Evolutionary conservation across 2,888 invertebrate genomes (phyloP).

Genomic region (Heliconius cydno): DNA sequence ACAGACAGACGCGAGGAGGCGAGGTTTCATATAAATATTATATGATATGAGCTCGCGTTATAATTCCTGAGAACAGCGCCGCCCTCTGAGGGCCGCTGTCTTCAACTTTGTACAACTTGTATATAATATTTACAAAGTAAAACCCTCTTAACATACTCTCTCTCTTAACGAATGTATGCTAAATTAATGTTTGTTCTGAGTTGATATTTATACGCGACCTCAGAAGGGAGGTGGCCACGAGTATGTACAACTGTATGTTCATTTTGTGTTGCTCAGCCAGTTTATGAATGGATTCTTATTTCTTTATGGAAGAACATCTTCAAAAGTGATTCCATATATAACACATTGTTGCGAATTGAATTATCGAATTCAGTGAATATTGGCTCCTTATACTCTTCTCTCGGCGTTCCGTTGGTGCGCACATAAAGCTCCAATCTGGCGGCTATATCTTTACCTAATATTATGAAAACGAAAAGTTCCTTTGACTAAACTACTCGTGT

Average conservation of each 20-base stretch:
- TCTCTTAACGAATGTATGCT: constrained; percentile 10
- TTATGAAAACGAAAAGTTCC: no score
- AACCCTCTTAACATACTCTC: constrained; percentile 1
- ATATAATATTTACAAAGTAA: constrained; percentile 20
- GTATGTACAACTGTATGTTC: not conserved
- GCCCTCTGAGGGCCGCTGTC: constrained; percentile 1
- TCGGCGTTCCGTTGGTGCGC: no score
- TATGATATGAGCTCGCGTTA: constrained; percentile 2
- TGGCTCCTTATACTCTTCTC: no score
- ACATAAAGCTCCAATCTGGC: no score
- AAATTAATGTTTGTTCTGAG: not conserved
- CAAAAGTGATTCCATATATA: no score
- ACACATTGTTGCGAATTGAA: no score
- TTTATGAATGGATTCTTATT: not conserved
- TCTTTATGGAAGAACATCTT: no score
- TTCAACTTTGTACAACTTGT: not conserved
- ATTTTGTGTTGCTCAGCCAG: not conserved
- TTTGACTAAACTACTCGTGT: no score
- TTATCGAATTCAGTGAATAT: no score
- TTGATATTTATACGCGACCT: not conserved
- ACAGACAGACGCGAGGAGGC: not conserved
- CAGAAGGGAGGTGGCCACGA: not conserved
- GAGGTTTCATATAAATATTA: constrained; percentile 19
- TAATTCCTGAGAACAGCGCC: not conserved
- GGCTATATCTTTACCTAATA: no score